Conservation (phyloP, 2,888 invertebrate genomes). For the Chymomyza amoena region DNA sequence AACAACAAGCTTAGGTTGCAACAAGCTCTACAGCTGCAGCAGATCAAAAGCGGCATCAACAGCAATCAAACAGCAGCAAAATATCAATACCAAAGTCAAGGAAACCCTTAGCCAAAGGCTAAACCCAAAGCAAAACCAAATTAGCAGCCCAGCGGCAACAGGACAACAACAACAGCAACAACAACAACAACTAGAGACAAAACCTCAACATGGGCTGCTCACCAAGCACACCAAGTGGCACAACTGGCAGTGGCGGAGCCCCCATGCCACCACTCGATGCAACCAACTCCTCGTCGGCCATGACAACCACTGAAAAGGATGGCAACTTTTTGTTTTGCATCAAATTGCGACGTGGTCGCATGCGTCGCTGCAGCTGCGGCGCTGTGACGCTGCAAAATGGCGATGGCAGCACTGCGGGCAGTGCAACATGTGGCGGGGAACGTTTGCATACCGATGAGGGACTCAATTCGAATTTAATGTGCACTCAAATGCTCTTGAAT, state of each 20-base stretch:
- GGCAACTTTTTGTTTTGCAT: slow-evolving; percentile 76
- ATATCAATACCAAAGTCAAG: slow-evolving; percentile 30
- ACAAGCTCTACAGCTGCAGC: background rate
- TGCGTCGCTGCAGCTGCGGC: slow-evolving; percentile 70
- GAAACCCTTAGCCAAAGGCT: background rate
- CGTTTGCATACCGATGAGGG: slow-evolving; percentile 54
- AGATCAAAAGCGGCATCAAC: slow-evolving; percentile 18
- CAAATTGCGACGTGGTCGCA: slow-evolving; percentile 72
- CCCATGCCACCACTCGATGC: slow-evolving; percentile 51
- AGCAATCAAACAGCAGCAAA: slow-evolving; percentile 20
- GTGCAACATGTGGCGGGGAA: slow-evolving; percentile 51
- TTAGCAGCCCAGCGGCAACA: slow-evolving; percentile 53
- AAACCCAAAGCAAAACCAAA: slow-evolving; percentile 59
- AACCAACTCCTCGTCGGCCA: slow-evolving; percentile 19
- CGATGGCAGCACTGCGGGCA: slow-evolving; percentile 64
- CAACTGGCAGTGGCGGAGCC: slow-evolving; percentile 31
- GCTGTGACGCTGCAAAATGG: slow-evolving; percentile 68
- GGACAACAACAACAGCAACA: slow-evolving; percentile 7
- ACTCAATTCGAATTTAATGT: slow-evolving; percentile 63
- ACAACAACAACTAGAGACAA: slow-evolving; percentile 16
- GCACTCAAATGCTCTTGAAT: slow-evolving; percentile 77
- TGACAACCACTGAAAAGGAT: slow-evolving; percentile 67
- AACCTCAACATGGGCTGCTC: slow-evolving; percentile 70
- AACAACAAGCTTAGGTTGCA: slow-evolving; percentile 21
- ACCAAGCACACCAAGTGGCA: slow-evolving; percentile 54